Evolutionary conservation across 2,888 invertebrate genomes (phyloP).

Genomic region (Drosophila mimetica): DNA sequence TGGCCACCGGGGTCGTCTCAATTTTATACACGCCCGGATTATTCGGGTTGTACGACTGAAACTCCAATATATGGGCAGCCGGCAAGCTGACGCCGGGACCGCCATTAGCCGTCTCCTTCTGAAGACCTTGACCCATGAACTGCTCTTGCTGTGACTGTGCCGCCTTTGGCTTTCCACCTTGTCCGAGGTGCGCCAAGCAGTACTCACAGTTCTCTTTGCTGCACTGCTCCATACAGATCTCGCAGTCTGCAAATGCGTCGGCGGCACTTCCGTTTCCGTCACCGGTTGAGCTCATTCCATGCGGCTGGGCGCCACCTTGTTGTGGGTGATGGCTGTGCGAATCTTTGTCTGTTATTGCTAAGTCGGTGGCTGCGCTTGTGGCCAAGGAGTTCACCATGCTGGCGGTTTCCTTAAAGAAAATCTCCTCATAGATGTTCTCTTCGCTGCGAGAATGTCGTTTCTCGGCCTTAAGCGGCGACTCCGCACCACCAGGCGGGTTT

Average conservation of each 20-base stretch:
- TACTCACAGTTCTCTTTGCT: conserved; percentile 83
- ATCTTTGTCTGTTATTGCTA: conserved; percentile 45
- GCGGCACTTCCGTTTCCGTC: conserved; percentile 23
- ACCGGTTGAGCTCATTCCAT: conserved; percentile 16
- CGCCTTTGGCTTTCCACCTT: conserved; percentile 22
- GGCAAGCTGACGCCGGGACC: conserved; percentile 36
- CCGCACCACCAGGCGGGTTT: neutral
- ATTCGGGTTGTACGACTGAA: conserved; percentile 84
- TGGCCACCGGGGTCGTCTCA: conserved; percentile 84
- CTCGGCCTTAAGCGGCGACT: conserved; percentile 43
- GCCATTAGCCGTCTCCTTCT: neutral
- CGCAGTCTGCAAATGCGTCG: conserved; percentile 79
- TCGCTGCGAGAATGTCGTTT: conserved; percentile 82
- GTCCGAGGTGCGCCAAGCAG: conserved; percentile 58
- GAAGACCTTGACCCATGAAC: conserved; percentile 3
- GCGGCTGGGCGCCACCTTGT: neutral
- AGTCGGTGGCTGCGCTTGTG: conserved; percentile 33
- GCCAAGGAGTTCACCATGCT: neutral
- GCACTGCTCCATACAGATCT: conserved; percentile 83
- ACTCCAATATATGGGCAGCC: conserved; percentile 83
- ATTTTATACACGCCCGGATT: conserved; percentile 85
- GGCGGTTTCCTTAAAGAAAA: conserved; percentile 82
- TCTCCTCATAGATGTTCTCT: conserved; percentile 84
- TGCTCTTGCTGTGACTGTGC: conserved; percentile 36
- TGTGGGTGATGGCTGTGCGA: conserved; percentile 7